Percentiles rank a stretch among this genome's conserved stretches.
These are phyloP conservation scores for Aporrectodea caliginosa DNA, from an alignment of 1,140 invertebrate genomes.

Conservation along the genomic window DNA sequence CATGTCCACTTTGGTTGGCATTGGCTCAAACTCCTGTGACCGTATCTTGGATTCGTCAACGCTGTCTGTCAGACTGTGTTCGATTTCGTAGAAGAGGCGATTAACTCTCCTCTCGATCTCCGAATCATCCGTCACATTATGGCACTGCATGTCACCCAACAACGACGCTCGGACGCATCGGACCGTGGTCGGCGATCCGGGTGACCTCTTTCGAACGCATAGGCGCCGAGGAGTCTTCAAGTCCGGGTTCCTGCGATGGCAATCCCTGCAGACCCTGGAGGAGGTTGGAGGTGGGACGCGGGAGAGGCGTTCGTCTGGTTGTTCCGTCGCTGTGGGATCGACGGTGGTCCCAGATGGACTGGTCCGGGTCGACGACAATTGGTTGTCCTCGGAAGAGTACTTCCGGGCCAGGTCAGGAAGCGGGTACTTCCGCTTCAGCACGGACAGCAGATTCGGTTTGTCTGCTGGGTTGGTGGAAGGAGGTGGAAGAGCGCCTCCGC, in stretches of 20 bases:
- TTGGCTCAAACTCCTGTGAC: neutral
- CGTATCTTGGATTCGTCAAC: slow-evolving; percentile 17
- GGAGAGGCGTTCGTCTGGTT: slow-evolving; percentile 22
- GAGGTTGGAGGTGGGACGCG: slow-evolving; percentile 21
- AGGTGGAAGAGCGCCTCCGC: neutral
- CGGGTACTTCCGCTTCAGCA: neutral
- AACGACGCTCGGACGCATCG: neutral
- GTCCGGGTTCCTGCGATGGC: too few relatives aligned
- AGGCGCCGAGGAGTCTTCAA: too few relatives aligned
- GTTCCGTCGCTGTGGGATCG: too few relatives aligned
- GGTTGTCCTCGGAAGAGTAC: neutral
- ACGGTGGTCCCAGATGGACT: too few relatives aligned
- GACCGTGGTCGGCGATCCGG: neutral
- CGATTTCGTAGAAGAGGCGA: slow-evolving; percentile 27
- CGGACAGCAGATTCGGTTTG: neutral
- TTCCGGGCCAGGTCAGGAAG: too few relatives aligned
- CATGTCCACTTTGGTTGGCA: neutral
- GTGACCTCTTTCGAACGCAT: neutral
- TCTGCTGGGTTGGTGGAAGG: too few relatives aligned
- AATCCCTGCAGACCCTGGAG: too few relatives aligned
- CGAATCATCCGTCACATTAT: slow-evolving; percentile 28
- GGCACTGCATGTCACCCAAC: neutral
- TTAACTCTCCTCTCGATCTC: slow-evolving; percentile 28
- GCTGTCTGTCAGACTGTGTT: slow-evolving; percentile 28
- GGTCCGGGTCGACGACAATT: too few relatives aligned